Conservation (phyloP, 2,113 vertebrate species). For the Micronycteris hirsuta region DNA sequence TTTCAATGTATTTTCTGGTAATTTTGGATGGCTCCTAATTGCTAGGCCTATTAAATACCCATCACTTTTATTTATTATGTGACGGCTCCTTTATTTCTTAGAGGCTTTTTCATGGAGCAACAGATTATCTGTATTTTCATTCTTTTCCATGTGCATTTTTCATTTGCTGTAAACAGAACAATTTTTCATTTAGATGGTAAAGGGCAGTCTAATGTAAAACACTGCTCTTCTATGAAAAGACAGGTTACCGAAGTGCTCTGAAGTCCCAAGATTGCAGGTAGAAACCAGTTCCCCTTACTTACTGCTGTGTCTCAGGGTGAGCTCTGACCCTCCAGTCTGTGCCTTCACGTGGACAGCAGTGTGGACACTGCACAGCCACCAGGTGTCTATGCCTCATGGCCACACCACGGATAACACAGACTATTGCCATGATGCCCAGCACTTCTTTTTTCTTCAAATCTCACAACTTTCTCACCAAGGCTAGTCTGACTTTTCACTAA, state of each 20-base stretch:
- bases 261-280: not conserved
- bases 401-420: accelerated
- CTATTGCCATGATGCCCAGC: not conserved
- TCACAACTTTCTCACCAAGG: not conserved
- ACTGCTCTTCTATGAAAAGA: not conserved
- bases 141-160: not conserved
- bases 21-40: constrained; percentile 66
- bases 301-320: not conserved
- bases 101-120: not conserved
- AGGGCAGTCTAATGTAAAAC: not conserved
- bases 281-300: not conserved
- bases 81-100: constrained; percentile 42
- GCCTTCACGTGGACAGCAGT: not conserved
- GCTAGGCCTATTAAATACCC: constrained; percentile 57
- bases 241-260: not conserved
- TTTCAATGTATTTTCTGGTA: constrained; percentile 42
- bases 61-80: constrained; percentile 31
- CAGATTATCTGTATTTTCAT: not conserved
- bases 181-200: constrained; percentile 36
- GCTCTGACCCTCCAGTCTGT: accelerated
- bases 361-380: accelerated
- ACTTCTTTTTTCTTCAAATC: not conserved
- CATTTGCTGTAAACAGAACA: not conserved
- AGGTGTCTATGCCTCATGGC: accelerated
- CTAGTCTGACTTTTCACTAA: not conserved